Conservation (phyloP, 2,113 vertebrate genomes). For the Callocephalon fimbriatum region DNA sequence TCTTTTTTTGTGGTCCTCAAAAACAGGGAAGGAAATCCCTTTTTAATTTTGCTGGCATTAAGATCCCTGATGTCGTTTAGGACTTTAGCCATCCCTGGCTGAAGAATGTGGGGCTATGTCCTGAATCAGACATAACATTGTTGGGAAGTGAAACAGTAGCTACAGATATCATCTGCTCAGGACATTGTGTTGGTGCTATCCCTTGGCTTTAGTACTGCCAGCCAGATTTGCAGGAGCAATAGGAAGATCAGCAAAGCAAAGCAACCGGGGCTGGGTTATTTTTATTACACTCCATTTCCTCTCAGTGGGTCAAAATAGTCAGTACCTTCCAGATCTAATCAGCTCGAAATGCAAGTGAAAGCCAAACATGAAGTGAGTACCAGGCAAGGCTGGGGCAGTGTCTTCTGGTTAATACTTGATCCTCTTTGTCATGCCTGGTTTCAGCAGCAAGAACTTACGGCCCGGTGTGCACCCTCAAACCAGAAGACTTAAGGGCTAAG, state of each 20-base stretch:
- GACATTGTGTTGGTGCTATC: neutral
- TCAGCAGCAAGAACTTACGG: neutral
- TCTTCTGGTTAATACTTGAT: neutral
- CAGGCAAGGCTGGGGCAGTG: neutral
- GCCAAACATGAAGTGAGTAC: neutral
- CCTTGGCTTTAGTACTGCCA: neutral
- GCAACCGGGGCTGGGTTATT: neutral
- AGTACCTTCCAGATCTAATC: neutral
- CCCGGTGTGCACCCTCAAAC: neutral
- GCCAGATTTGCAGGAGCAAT: neutral
- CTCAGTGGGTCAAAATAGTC: neutral
- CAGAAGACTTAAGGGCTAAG: neutral
- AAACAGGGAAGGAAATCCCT: neutral
- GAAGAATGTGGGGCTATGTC: neutral
- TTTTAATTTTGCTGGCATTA: neutral
- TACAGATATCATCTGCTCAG: neutral
- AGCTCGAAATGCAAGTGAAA: neutral
- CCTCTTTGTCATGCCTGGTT: neutral
- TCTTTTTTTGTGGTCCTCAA: neutral
- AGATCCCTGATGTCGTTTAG: neutral
- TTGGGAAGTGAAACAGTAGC: neutral
- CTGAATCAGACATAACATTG: neutral
- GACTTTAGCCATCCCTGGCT: fast-evolving
- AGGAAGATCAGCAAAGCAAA: neutral
- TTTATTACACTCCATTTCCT: neutral